Conservation (phyloP, 2,888 invertebrate genomes). For the Acleris sparsana region DNA sequence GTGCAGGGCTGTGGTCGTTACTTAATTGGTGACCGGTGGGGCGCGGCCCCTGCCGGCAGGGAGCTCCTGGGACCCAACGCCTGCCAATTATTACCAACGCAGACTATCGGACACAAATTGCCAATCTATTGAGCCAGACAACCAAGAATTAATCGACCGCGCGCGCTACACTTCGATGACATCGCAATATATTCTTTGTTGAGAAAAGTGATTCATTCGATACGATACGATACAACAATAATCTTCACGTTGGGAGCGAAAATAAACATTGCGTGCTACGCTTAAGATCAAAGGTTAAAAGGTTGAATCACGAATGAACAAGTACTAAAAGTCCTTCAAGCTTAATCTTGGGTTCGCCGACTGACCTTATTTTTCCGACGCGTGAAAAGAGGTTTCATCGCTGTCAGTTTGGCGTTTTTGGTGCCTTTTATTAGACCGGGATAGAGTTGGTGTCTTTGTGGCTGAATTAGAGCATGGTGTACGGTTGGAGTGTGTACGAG, state of each 20-base stretch:
- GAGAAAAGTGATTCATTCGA: no score
- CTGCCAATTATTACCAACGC: conserved; percentile 25
- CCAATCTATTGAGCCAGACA: conserved; percentile 24
- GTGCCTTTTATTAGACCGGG: conserved; percentile 9
- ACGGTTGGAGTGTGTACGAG: conserved; percentile 27
- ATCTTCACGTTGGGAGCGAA: conserved; percentile 15
- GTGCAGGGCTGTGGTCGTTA: conserved; percentile 37
- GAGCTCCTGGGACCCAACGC: conserved; percentile 7
- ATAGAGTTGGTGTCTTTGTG: conserved; percentile 11
- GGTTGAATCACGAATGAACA: conserved; percentile 26
- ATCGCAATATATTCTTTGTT: background rate
- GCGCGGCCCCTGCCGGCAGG: conserved; percentile 26
- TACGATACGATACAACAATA: conserved; percentile 5
- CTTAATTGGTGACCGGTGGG: conserved; percentile 40
- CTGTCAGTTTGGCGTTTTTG: conserved; percentile 4
- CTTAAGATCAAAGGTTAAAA: conserved; percentile 26
- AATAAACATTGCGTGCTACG: conserved; percentile 20
- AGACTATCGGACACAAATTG: conserved; percentile 26
- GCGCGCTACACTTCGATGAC: background rate
- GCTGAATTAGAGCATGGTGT: conserved; percentile 12
- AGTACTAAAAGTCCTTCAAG: conserved; percentile 20
- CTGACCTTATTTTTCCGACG: conserved; percentile 16
- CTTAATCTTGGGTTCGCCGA: conserved; percentile 1
- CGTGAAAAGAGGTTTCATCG: conserved; percentile 12
- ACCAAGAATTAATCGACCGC: conserved; percentile 17